Base-by-base conservation (phyloP, 2,888 invertebrate species). In the Agrotis ipsilon region DNA sequence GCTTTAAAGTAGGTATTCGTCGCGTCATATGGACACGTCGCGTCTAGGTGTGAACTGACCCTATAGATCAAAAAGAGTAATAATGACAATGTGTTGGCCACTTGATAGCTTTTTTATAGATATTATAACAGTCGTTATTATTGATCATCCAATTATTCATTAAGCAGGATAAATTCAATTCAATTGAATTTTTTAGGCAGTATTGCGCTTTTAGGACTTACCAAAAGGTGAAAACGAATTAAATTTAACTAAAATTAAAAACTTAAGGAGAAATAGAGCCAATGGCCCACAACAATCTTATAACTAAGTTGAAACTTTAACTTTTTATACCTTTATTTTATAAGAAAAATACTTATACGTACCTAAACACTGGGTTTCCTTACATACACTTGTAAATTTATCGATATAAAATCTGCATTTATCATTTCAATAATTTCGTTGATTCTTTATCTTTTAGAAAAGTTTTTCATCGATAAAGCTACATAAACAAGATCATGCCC, bases 241-340 rank as follows among this genome's bases (percentile, higher is more conserved):
- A n/a, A 45, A 43, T 16, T 3, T 21, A 18, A 39, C 13, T 55
- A 45, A 45, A 13, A 60, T 55, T 49, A 39, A 46, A 58, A 55
- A 78, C 61, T 62, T 72, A 77, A 54, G 54, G 27, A 6, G 62
- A 62, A 66, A 72, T 46, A 72, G 49, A 75, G 51, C 73, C 71
- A 70, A 16, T 39, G 60, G 78, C 24, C 21, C 72, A 54, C 57
- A 76, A 76, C 75, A 80, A 59, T 57, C 61, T 62, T 76, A 80
- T 14, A 64, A 60, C 43, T 79, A 75, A 14, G 27, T 18, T 43
- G 60, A 72, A 78, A 72, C 79, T 51, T 78, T 43, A 79, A 72
- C 73, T 72, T 60, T 65, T 9, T 32, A 51, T 19, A n/a, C 18
- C 49, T 27, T 45, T 18, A 48, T 70, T n/a, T n/a, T 43, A 21